Evolutionary conservation across 2,888 invertebrate genomes (phyloP), one percentile per base, ranked within the genome.

Genomic region (Parelbella ahira): DNA sequence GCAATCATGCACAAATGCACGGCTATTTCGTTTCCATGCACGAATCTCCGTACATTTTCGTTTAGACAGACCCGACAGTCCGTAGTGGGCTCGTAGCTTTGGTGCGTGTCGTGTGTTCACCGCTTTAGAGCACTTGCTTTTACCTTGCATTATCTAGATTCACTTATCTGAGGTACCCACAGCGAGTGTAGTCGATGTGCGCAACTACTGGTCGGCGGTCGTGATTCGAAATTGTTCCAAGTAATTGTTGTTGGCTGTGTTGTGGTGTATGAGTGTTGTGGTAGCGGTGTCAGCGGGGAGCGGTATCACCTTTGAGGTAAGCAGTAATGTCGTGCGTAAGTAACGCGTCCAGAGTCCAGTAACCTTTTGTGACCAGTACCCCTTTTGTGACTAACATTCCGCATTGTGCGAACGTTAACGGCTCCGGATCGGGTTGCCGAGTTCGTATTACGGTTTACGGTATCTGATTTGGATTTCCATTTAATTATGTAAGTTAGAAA

Each of bases 141-240:
- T 78, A 74, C 73, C 71, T 72, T 65, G 69, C 70, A 75, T 65
- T 81, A 83, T 83, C 82, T 83, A 60, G 81, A 77, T 70, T 74
- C 68, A 73, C 62, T 80, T 81, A 82, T 82, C 82, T 77, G 59
- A 59, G 60, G 60, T 63, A 58, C 61, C 61, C 63, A 54, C 60
- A 15, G 15, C 15, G 15, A 49, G 50, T 51, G 57, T 72, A 83
- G 82, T 83, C 63, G 63, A 50, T 62, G 56, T 53, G 58, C 64
- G 67, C 65, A 63, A 62, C 55, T 60, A 68, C 67, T 61, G 60
- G 63, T 60, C 56, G 71, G 36, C 77, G 68, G 76, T 72, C 73
- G 83, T 53, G 50, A 37, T 24, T 44, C 44, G 37, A 46, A 49
- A 33, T 33, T 24, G 21, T 43, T 45, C 32, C 8, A 10, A 15